Evolutionary conservation across 92 coral and sea anemone genomes (phyloP), one percentile per base, ranked within the genome.

Genomic region (Hydrozoanthus gracilis): DNA sequence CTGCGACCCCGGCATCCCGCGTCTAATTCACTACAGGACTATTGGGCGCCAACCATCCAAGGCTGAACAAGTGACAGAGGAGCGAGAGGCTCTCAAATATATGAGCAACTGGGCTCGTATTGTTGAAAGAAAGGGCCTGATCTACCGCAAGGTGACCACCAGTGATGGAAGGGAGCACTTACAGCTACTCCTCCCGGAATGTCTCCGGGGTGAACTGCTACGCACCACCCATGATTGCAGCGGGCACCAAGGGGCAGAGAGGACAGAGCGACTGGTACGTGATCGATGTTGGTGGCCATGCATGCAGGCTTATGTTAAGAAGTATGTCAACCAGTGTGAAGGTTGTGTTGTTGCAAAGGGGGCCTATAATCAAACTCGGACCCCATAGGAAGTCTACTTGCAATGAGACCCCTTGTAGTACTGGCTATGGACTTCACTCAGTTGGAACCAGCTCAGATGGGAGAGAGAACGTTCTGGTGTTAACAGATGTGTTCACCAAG

Each of bases 271-370:
- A 49, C 78, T 92, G 6, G 60, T 92, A 39, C 71, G 90, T 10
- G 35, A 65, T 65, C 73, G 90, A 14, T 91, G 92, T n/a, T 89
- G 89, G 92, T 92, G 95, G 92, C 90, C 89, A n/a, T 90, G 92
- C 4, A 27, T 92, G 79, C 72, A 87, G 27, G 87, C 69, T 8
- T 92, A 92, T 58, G 76, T 71, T 4, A 83, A 89, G 51, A 76
- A 14, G 18, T 86, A 90, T 82, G 56, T 92, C 15, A 15, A 89
- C 4, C 62, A 89, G 61, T 92, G 95, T 12, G 80, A 91, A 58
- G 56, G 91, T 2, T 88, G 91, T 71, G 84, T 65, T 14, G 74
- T 91, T 15, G 95, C 92, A 20, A 92, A 89, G 58, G 89, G 90
- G 51, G 86, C 92, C 4, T 89, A 92, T 77, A 71, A 76, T 5